Percentiles rank a stretch among this genome's conserved stretches.
Conservation (phyloP, 2,797 vertebrate species). For the Lepus oiostolus region DNA sequence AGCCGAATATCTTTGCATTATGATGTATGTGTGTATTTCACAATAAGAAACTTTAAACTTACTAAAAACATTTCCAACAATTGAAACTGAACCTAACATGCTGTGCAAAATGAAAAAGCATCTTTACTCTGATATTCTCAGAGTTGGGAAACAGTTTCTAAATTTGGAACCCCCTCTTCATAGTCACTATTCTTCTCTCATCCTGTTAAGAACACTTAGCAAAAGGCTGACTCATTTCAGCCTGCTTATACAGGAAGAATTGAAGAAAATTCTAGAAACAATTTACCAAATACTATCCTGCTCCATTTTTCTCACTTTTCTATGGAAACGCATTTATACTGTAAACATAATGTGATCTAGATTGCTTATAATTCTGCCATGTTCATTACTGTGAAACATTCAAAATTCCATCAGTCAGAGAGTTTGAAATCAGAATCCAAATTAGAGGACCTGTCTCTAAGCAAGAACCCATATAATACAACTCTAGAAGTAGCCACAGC, state of each 20-base stretch:
- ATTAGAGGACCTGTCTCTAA: conserved; percentile 2
- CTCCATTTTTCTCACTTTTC: background rate
- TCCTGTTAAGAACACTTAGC: background rate
- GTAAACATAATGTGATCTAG: background rate
- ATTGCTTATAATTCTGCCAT: conserved; percentile 43
- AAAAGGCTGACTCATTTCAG: background rate
- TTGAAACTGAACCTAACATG: background rate
- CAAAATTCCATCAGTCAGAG: conserved; percentile 38
- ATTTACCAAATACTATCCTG: background rate
- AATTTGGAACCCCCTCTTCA: background rate
- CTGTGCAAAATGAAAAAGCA: background rate
- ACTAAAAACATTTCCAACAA: conserved; percentile 12
- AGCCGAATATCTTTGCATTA: background rate
- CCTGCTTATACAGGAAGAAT: background rate
- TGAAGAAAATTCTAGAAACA: conserved; percentile 13
- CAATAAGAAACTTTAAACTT: background rate
- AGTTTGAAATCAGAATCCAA: conserved; percentile 62
- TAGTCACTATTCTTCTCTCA: background rate
- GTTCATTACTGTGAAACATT: background rate
- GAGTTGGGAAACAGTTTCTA: background rate
- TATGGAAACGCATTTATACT: background rate
- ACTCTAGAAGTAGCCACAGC: conserved; percentile 56
- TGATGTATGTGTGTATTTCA: background rate
- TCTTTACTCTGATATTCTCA: background rate
- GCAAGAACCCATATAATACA: conserved; percentile 52